phyloP scores from a whole-genome alignment of 2,797 vertebrate species.

The Phaenicophaeus curvirostris region DNA sequence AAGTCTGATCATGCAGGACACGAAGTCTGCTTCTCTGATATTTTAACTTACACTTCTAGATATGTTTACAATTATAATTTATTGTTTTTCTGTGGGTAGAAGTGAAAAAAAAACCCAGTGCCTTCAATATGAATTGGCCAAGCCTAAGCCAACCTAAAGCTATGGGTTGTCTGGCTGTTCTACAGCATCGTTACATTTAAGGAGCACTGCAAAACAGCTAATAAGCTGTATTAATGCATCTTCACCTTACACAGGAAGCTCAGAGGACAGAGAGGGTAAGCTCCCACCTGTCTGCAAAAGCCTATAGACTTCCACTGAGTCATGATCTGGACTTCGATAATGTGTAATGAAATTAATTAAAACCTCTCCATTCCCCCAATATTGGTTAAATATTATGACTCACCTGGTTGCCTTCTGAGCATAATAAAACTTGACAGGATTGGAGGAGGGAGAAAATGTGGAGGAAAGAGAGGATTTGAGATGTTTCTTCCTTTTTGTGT shows the following conservation, averaged over 20 bases:
- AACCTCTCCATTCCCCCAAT: not conserved
- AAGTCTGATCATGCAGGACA: not conserved
- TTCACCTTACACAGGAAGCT: not conserved
- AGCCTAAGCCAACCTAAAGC: not conserved
- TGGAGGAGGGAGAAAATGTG: not conserved
- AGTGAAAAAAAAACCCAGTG: not conserved
- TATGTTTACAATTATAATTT: not conserved
- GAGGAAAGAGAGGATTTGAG: not conserved
- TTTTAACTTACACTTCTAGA: not conserved
- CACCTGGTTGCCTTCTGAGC: slow-evolving; percentile 36
- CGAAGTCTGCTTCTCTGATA: not conserved
- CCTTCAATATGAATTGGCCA: not conserved
- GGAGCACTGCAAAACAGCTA: not conserved
- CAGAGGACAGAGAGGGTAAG: slow-evolving; percentile 36
- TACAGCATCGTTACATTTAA: not conserved
- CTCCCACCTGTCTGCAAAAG: slow-evolving; percentile 29
- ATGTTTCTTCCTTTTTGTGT: not conserved
- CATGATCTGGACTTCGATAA: not conserved
- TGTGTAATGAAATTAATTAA: slow-evolving; percentile 55
- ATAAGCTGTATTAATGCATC: not conserved
- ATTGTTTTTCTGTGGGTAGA: not conserved
- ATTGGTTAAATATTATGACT: slow-evolving; percentile 31
- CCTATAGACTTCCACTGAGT: slow-evolving; percentile 2
- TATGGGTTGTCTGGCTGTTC: not conserved
- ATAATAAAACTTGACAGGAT: slow-evolving; percentile 29